Conservation (phyloP, 2,888 invertebrate genomes). For the Melangyna quadrimaculata region DNA sequence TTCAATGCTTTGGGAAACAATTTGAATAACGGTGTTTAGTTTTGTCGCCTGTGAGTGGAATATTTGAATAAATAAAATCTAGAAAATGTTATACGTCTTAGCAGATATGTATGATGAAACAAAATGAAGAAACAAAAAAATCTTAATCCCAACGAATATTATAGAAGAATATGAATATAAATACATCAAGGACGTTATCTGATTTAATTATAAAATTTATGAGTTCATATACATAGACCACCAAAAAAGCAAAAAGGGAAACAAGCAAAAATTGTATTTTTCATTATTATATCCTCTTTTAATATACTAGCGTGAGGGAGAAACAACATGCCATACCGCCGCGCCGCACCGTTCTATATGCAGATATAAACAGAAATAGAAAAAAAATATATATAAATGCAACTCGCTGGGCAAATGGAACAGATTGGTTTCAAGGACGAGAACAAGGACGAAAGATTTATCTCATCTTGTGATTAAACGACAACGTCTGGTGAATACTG, state of each 20-base stretch:
- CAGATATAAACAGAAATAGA: neutral
- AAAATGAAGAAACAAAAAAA: neutral
- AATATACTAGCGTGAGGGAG: conserved; percentile 23
- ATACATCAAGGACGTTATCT: conserved; percentile 50
- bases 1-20: neutral
- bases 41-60: conserved; percentile 37
- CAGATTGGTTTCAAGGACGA: conserved; percentile 24
- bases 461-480: conserved; percentile 27
- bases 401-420: conserved; percentile 8
- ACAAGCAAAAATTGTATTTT: conserved; percentile 47
- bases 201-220: conserved; percentile 68
- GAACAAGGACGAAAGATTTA: conserved; percentile 13
- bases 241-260: conserved; percentile 36
- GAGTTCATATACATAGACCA: conserved; percentile 41
- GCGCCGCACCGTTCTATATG: neutral
- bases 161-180: conserved; percentile 7
- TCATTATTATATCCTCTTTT: conserved; percentile 37
- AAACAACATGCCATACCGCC: neutral
- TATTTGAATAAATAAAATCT: conserved; percentile 51
- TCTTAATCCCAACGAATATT: neutral
- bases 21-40: conserved; percentile 6
- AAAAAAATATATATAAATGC: neutral
- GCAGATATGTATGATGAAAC: neutral
- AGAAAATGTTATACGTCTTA: conserved; percentile 33
- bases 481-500: conserved; percentile 3